phyloP scores from a whole-genome alignment of 2,888 invertebrate genomes.

The Parnassius orleans region DNA sequence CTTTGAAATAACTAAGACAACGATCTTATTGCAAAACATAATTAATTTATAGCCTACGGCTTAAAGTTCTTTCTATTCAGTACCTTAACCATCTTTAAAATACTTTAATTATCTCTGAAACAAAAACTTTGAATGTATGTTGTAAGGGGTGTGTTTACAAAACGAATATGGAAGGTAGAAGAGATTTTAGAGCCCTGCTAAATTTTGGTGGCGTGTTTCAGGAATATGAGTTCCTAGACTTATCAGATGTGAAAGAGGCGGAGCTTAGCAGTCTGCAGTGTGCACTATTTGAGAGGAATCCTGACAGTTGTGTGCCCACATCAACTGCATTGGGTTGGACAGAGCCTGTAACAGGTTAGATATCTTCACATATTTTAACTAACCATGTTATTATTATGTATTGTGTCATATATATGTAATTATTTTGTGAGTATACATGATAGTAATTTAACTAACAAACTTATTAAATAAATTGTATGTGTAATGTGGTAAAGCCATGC shows the following conservation, averaged over 20 bases:
- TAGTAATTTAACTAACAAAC: too few species aligned
- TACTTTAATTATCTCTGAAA: too few species aligned
- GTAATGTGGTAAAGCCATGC: too few species aligned
- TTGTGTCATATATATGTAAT: too few species aligned
- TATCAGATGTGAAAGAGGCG: conserved; percentile 85
- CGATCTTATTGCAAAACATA: too few species aligned
- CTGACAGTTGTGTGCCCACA: conserved; percentile 52
- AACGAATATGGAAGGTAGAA: background rate
- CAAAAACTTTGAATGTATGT: background rate
- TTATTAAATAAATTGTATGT: too few species aligned
- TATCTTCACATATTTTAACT: conserved; percentile 1
- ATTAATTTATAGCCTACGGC: too few species aligned
- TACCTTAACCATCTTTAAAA: too few species aligned
- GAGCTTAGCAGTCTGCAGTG: conserved; percentile 83
- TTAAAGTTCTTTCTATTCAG: too few species aligned
- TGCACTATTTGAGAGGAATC: conserved; percentile 75
- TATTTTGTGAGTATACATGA: too few species aligned
- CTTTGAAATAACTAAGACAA: too few species aligned
- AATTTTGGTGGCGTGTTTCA: conserved; percentile 66
- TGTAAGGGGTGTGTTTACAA: background rate
- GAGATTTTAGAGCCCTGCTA: conserved; percentile 30
- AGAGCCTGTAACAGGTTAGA: conserved; percentile 62
- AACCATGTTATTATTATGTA: too few species aligned
- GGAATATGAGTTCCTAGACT: conserved; percentile 88
- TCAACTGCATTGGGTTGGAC: conserved; percentile 50